Conservation (phyloP, 2,888 invertebrate genomes). For the Oxyscelio sp. region DNA sequence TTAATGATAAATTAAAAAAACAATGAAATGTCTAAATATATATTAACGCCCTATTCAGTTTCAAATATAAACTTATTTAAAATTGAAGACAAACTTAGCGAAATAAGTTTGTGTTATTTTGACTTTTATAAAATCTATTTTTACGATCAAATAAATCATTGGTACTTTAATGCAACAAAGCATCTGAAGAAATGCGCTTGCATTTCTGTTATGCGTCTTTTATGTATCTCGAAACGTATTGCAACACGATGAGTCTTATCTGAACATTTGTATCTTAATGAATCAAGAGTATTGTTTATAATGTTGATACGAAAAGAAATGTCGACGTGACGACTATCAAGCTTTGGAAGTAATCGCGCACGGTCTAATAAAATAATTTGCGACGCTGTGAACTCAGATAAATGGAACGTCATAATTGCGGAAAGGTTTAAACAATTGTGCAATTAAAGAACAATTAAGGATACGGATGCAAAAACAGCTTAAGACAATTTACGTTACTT, state of each 20-base stretch:
- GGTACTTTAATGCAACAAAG: too few species aligned
- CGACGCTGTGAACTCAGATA: neutral
- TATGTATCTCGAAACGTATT: neutral
- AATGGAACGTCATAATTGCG: neutral
- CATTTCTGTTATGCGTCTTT: conserved; percentile 16
- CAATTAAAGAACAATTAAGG: neutral
- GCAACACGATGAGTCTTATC: conserved; percentile 37
- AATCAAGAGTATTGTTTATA: conserved; percentile 43
- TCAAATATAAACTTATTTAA: too few species aligned
- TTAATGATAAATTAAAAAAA: too few species aligned
- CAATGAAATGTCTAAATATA: too few species aligned
- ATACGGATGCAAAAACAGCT: too few species aligned
- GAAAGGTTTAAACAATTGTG: conserved; percentile 1
- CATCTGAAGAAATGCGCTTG: neutral
- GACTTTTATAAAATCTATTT: too few species aligned
- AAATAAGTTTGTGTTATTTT: too few species aligned
- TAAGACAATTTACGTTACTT: too few species aligned
- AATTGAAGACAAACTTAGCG: too few species aligned
- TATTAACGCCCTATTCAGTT: too few species aligned
- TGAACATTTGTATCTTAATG: conserved; percentile 44
- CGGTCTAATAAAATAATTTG: conserved; percentile 14
- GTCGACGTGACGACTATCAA: conserved; percentile 42
- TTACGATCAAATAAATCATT: too few species aligned
- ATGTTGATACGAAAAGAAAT: conserved; percentile 38
- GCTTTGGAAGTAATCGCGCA: neutral